A percentile compares a stretch with the other conserved stretches of the same genome.
These are phyloP conservation scores for Erannis defoliaria DNA, from an alignment of 2,888 invertebrate species.

Conservation along the genomic window DNA sequence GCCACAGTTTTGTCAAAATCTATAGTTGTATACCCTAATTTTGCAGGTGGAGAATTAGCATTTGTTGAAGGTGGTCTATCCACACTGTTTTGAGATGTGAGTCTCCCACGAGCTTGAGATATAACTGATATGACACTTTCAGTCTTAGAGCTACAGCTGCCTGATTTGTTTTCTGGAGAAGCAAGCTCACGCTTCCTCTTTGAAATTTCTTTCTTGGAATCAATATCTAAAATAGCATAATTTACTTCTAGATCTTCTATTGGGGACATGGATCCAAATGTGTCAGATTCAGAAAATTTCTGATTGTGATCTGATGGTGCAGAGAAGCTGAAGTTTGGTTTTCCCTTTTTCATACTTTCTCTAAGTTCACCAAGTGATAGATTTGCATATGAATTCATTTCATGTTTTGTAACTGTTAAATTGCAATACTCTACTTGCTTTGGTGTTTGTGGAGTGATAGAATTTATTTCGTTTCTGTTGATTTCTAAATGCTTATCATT, in stretches of 20 bases:
- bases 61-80: conserved; percentile 59
- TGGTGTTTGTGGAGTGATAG: conserved; percentile 72
- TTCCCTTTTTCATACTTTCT: conserved; percentile 65
- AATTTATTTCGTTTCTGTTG: conserved; percentile 62
- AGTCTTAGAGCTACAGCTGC: conserved; percentile 64
- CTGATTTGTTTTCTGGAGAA: conserved; percentile 70
- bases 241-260: conserved; percentile 86
- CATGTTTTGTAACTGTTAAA: conserved; percentile 66
- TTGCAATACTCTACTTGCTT: conserved; percentile 78
- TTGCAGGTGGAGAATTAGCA: conserved; percentile 86
- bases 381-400: conserved; percentile 77
- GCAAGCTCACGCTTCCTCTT: conserved; percentile 60
- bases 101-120: conserved; percentile 64
- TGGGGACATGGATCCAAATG: conserved; percentile 75
- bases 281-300: conserved; percentile 79
- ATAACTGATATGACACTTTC: conserved; percentile 67
- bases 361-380: conserved; percentile 71
- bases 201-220: conserved; percentile 79
- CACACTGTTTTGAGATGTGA: conserved; percentile 71
- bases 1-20: conserved; percentile 98
- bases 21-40: conserved; percentile 94
- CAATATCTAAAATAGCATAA: conserved; percentile 93
- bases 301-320: conserved; percentile 61
- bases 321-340: conserved; percentile 57
- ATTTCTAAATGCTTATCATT: conserved; percentile 60